phyloP scores from a whole-genome alignment of 1,140 invertebrate genomes.

The Megalopta genalis region DNA sequence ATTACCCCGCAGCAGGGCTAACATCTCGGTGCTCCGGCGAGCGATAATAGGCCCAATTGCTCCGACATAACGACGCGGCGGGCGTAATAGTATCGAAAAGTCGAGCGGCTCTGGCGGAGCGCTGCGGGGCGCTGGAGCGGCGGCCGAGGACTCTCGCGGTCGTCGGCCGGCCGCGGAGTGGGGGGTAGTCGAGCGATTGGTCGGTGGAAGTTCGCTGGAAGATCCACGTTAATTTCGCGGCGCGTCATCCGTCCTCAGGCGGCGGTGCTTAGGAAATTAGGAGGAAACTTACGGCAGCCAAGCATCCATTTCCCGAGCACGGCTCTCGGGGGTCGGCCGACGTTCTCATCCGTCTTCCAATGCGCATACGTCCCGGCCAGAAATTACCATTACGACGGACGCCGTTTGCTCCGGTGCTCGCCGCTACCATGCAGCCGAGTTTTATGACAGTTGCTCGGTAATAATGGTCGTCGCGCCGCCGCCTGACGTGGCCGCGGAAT shows the following conservation, averaged over 20 bases:
- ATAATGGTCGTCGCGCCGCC: constrained; percentile 66
- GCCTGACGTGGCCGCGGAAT: constrained; percentile 60
- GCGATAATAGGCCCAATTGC: no score
- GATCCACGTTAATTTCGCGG: constrained; percentile 23
- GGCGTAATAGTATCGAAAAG: no score
- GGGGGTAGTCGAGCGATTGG: background rate
- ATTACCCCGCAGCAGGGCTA: no score
- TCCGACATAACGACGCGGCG: no score
- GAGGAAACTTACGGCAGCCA: constrained; percentile 46
- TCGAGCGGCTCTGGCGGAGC: no score
- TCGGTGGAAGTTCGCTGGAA: constrained; percentile 10
- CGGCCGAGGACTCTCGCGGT: no score
- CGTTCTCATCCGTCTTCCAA: constrained; percentile 59
- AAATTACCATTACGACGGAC: constrained; percentile 62
- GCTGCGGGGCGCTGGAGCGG: no score
- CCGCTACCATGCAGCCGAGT: constrained; percentile 34
- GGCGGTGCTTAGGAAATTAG: constrained; percentile 57
- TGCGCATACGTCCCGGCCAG: constrained; percentile 45
- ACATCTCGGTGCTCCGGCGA: no score
- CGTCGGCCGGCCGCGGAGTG: no score
- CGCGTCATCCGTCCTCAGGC: constrained; percentile 8
- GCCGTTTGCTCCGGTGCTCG: constrained; percentile 24
- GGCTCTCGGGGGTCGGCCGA: no score
- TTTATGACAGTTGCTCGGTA: constrained; percentile 75
- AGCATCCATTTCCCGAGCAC: constrained; percentile 48